Evolutionary conservation across 2,113 vertebrate species (phyloP).

Genomic region (Cyrtonyx montezumae): DNA sequence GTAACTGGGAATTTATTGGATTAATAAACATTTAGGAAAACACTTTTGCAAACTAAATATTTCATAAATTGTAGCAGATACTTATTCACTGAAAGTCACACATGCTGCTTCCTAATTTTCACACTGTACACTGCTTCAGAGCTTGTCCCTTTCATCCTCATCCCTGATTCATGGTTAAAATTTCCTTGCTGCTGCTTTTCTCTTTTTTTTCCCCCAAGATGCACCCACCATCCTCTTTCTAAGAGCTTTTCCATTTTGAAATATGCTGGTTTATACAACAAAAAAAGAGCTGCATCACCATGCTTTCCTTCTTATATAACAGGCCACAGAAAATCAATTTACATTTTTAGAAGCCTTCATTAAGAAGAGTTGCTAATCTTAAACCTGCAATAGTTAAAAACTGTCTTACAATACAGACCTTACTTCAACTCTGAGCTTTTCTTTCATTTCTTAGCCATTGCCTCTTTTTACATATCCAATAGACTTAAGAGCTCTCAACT

Average conservation of each 20-base stretch:
- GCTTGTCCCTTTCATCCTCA: neutral
- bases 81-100: neutral
- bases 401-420: neutral
- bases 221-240: neutral
- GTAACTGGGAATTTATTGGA: neutral
- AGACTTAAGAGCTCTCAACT: conserved; percentile 26
- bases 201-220: neutral
- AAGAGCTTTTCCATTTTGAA: neutral
- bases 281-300: neutral
- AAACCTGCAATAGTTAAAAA: neutral
- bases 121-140: neutral
- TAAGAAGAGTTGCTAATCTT: neutral
- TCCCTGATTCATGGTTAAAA: neutral
- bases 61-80: neutral
- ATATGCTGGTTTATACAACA: neutral
- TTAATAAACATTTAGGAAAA: neutral
- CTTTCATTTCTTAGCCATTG: neutral
- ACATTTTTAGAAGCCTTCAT: neutral
- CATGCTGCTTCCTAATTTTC: neutral
- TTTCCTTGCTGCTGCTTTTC: neutral
- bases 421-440: neutral
- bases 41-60: neutral
- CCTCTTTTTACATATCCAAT: neutral
- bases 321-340: neutral
- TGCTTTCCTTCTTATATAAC: rapidly evolving